Conservation (phyloP, 1,140 invertebrate species). For the Ceratina calcarata region DNA sequence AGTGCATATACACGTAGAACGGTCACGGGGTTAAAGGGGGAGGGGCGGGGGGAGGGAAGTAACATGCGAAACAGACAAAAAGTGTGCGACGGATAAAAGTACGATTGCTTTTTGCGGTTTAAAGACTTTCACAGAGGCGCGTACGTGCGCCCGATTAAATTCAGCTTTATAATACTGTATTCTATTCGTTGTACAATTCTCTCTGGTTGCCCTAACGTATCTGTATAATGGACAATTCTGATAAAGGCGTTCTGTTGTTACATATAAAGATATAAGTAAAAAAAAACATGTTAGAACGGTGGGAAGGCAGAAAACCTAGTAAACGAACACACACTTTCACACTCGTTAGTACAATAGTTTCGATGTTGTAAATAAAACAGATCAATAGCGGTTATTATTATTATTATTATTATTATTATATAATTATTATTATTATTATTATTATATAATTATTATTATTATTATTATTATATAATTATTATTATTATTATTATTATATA, state of each 20-base stretch:
- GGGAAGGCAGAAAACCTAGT: constrained; percentile 33
- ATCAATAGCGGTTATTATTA: constrained; percentile 58
- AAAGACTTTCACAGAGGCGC: constrained; percentile 12
- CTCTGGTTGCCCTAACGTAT: constrained; percentile 45
- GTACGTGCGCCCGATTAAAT: neutral
- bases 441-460: constrained; percentile 30
- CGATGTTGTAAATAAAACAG: constrained; percentile 71
- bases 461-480: constrained; percentile 48
- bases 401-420: constrained; percentile 36
- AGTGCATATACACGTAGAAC: neutral
- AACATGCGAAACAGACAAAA: neutral
- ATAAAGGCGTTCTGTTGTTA: constrained; percentile 62
- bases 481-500: too few species aligned
- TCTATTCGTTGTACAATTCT: constrained; percentile 66
- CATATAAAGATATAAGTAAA: constrained; percentile 38
- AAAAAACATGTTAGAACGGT: constrained; percentile 3
- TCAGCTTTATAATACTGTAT: constrained; percentile 50
- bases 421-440: constrained; percentile 55
- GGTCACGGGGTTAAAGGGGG: too few species aligned
- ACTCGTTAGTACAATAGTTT: constrained; percentile 68
- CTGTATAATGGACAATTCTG: constrained; percentile 63
- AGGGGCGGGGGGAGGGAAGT: neutral
- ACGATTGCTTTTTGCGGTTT: constrained; percentile 49
- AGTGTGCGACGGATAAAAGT: neutral
- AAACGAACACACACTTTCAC: constrained; percentile 2